These are phyloP conservation scores for Chloroceryle inda DNA, from an alignment of 2,797 vertebrate species.

Conservation along the genomic window DNA sequence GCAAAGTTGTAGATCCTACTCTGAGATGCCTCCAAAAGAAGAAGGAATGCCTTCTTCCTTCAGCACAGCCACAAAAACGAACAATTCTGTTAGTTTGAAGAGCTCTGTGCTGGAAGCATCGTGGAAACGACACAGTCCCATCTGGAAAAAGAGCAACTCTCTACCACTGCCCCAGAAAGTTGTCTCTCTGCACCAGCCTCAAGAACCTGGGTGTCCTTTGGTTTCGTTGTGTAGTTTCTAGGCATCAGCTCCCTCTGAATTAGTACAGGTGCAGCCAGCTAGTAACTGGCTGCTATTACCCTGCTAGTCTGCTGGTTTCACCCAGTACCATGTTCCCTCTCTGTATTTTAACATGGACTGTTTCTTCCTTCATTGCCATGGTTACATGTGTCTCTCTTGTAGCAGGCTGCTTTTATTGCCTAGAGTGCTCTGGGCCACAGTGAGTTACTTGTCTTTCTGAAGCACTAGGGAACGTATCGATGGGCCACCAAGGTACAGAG, in stretches of 20 bases:
- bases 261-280: not conserved
- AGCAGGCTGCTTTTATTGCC: constrained; percentile 25
- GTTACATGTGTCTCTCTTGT: not conserved
- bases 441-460: not conserved
- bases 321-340: not conserved
- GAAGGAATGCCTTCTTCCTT: not conserved
- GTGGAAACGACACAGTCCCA: not conserved
- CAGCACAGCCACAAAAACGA: not conserved
- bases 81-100: constrained; percentile 17
- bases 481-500: not conserved
- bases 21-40: not conserved
- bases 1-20: not conserved
- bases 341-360: not conserved
- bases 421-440: not conserved
- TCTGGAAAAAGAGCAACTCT: not conserved
- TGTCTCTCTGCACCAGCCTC: not conserved
- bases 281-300: not conserved
- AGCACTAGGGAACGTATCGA: not conserved
- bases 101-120: not conserved
- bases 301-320: not conserved
- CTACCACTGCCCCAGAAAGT: not conserved
- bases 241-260: not conserved
- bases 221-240: not conserved
- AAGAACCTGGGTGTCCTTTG: not conserved
- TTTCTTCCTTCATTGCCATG: constrained; percentile 19